These are phyloP conservation scores for Dicycla oo DNA, from an alignment of 2,888 invertebrate species.

Conservation along the genomic window DNA sequence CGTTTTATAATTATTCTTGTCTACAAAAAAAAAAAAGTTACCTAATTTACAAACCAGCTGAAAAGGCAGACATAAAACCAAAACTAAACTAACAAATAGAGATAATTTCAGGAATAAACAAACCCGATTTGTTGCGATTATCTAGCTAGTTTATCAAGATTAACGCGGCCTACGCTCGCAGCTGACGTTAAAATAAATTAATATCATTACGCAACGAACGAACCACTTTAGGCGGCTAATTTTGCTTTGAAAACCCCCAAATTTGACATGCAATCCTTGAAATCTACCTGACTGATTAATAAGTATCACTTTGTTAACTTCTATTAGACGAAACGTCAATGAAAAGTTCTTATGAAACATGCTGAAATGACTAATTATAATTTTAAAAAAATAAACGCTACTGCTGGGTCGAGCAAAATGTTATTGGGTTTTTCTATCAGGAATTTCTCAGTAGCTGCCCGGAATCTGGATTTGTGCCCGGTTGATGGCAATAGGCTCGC, in stretches of 20 bases:
- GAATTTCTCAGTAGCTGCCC: neutral
- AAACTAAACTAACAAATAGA: conserved; percentile 29
- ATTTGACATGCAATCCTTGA: conserved; percentile 53
- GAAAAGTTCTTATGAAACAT: neutral
- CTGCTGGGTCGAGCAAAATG: neutral
- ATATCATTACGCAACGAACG: conserved; percentile 66
- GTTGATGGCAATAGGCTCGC: neutral
- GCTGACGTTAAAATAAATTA: conserved; percentile 70
- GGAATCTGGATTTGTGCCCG: neutral
- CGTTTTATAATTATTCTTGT: neutral
- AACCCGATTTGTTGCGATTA: conserved; percentile 81
- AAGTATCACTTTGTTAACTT: neutral
- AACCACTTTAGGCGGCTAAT: conserved; percentile 57
- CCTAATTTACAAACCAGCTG: neutral
- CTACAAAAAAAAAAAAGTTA: neutral
- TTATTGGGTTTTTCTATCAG: neutral
- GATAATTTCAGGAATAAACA: conserved; percentile 59
- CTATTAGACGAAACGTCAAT: neutral
- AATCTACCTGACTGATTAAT: conserved; percentile 6
- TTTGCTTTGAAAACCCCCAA: conserved; percentile 47
- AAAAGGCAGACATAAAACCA: conserved; percentile 1
- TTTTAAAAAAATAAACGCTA: too few relatives aligned
- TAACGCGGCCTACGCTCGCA: conserved; percentile 71
- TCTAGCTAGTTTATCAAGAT: conserved; percentile 83
- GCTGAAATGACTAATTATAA: neutral